These are phyloP conservation scores for Euphonia xanthogaster DNA, from an alignment of 2,797 vertebrate species.

Conservation along the genomic window DNA sequence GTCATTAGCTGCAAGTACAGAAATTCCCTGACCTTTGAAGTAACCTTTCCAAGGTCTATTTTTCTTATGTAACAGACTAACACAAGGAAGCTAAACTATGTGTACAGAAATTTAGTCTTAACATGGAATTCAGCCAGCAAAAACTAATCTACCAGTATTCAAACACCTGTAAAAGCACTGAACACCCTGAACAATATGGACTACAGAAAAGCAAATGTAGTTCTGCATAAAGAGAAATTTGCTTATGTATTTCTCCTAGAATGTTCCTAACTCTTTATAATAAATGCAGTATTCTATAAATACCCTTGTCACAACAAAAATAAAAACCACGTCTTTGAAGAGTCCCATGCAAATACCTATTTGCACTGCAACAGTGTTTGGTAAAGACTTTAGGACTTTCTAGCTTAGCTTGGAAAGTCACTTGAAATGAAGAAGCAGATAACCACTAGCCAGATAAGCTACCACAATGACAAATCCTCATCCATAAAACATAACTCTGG, in stretches of 20 bases:
- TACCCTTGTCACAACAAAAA: neutral
- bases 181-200: slow-evolving; percentile 13
- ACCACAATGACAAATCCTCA: neutral
- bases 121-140: slow-evolving; percentile 66
- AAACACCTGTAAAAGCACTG: slow-evolving; percentile 71
- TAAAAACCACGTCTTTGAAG: neutral
- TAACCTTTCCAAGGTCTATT: slow-evolving; percentile 43
- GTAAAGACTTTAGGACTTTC: neutral
- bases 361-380: neutral
- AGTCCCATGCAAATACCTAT: neutral
- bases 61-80: slow-evolving; percentile 42
- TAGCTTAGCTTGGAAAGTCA: neutral
- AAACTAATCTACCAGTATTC: slow-evolving; percentile 58
- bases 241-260: neutral
- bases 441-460: neutral
- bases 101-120: slow-evolving; percentile 46
- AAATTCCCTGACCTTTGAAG: slow-evolving; percentile 23
- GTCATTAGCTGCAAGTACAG: slow-evolving; percentile 19
- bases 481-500: neutral
- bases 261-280: neutral
- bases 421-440: neutral
- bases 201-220: neutral
- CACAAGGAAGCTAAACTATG: slow-evolving; percentile 48
- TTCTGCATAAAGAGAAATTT: neutral
- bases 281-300: neutral